Evolutionary conservation across 2,888 invertebrate genomes (phyloP).

Genomic region (Nomada ruficornis): DNA sequence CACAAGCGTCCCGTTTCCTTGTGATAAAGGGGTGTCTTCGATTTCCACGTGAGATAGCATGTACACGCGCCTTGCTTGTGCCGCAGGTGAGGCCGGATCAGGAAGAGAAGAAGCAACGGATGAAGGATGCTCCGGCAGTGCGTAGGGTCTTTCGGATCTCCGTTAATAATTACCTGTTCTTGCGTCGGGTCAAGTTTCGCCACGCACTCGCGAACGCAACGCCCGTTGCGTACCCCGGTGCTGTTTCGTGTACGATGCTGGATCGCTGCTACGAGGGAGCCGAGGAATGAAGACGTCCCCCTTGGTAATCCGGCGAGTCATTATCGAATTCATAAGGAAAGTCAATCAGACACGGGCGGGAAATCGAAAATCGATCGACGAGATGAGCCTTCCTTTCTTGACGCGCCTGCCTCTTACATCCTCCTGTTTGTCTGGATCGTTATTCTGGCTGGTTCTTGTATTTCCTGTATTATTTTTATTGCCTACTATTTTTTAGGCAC

Average conservation of each 20-base stretch:
- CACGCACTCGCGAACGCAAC: conserved; percentile 17
- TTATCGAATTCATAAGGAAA: conserved; percentile 51
- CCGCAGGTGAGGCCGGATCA: conserved; percentile 18
- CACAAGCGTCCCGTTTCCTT: conserved; percentile 50
- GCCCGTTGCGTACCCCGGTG: conserved; percentile 23
- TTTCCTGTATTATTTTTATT: background rate
- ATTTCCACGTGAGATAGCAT: conserved; percentile 55
- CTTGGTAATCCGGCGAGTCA: background rate
- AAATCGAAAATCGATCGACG: conserved; percentile 33
- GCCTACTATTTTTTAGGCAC: background rate
- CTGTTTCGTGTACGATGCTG: conserved; percentile 15
- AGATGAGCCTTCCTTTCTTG: conserved; percentile 7
- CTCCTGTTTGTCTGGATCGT: background rate
- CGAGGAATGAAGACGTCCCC: conserved; percentile 45
- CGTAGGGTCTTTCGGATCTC: conserved; percentile 56
- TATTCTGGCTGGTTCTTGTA: background rate
- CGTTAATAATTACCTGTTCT: conserved; percentile 59
- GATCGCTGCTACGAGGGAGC: background rate
- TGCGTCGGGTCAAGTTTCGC: conserved; percentile 52
- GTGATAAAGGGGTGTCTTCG: conserved; percentile 61
- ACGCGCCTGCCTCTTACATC: background rate
- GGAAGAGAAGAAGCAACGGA: conserved; percentile 35
- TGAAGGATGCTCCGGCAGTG: conserved; percentile 54
- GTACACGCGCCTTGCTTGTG: conserved; percentile 26
- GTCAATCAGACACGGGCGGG: conserved; percentile 31